Percentiles rank a stretch among this genome's conserved stretches.
Conservation (phyloP, 2,113 vertebrate genomes). For the Mystacornis crossleyi region DNA sequence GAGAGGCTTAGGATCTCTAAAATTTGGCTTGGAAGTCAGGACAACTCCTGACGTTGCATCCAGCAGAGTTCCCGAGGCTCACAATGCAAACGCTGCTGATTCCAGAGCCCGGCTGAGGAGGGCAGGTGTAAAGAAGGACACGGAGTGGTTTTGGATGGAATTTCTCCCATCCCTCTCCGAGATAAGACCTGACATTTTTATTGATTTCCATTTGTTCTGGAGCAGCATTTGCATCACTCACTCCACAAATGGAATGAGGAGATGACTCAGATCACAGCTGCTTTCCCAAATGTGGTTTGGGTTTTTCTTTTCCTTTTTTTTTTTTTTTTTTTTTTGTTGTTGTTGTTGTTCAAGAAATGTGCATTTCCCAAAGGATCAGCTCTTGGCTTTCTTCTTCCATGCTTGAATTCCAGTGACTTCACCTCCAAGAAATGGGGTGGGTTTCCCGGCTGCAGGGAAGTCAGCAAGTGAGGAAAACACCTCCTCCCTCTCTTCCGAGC, state of each 20-base stretch:
- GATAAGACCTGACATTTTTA: slow-evolving; percentile 25
- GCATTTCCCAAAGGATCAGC: neutral
- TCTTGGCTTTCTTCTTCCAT: neutral
- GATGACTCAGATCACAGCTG: slow-evolving; percentile 50
- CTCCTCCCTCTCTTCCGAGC: neutral
- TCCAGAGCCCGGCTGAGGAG: neutral
- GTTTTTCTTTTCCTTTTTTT: neutral
- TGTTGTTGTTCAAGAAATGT: neutral
- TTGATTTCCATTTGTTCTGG: slow-evolving; percentile 38
- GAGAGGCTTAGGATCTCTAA: neutral
- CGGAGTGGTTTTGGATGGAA: neutral
- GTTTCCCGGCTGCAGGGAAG: neutral
- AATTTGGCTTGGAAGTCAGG: neutral
- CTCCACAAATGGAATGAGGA: slow-evolving; percentile 11
- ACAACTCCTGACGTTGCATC: neutral
- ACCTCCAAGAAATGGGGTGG: slow-evolving; percentile 8
- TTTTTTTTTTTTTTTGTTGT: neutral
- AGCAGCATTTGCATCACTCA: slow-evolving; percentile 14
- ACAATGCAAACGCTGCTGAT: neutral
- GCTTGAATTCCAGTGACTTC: neutral
- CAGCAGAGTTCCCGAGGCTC: neutral
- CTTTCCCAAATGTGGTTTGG: slow-evolving; percentile 21
- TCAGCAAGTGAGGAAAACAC: neutral
- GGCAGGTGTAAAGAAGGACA: slow-evolving; percentile 22
- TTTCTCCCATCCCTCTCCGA: neutral